A percentile compares a stretch with the other conserved stretches of the same genome.
phyloP scores from a whole-genome alignment of 2,113 vertebrate genomes.

The Paramisgurnus dabryanus region DNA sequence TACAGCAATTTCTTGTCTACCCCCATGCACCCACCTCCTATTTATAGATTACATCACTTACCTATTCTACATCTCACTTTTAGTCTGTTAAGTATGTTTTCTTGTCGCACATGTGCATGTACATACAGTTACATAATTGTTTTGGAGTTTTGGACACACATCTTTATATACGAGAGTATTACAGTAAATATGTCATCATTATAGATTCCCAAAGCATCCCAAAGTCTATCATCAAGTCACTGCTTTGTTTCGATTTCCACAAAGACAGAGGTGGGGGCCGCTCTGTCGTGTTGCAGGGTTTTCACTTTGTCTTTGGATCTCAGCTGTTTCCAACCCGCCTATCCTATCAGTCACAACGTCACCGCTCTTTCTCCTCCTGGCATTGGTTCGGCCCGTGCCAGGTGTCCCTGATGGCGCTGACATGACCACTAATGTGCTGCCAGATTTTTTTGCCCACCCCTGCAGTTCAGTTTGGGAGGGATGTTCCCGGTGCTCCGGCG shows the following conservation, averaged over 20 bases:
- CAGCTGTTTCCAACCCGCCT: slow-evolving; percentile 40
- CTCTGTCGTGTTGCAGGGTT: slow-evolving; percentile 23
- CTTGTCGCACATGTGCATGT: background rate
- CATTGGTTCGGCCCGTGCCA: slow-evolving; percentile 47
- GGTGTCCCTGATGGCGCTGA: slow-evolving; percentile 57
- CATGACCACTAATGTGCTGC: slow-evolving; percentile 35
- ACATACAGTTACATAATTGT: no score
- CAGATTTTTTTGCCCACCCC: slow-evolving; percentile 35
- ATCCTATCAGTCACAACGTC: slow-evolving; percentile 42
- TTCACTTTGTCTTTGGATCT: slow-evolving; percentile 46
- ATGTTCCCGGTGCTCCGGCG: background rate
- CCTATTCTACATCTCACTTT: slow-evolving; percentile 24
- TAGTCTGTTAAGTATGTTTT: background rate
- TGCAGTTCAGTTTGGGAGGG: slow-evolving; percentile 7
- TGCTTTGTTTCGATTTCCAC: slow-evolving; percentile 19
- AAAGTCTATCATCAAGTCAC: slow-evolving; percentile 33
- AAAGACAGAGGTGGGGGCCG: slow-evolving; percentile 3
- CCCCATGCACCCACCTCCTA: slow-evolving; percentile 17
- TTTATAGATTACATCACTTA: slow-evolving; percentile 29
- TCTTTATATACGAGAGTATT: background rate
- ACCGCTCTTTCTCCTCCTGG: slow-evolving; percentile 31
- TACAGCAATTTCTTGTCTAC: slow-evolving; percentile 37
- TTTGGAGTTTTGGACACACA: no score
- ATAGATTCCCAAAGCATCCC: background rate
- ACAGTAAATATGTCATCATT: background rate